These are phyloP conservation scores for Cartodere bifasciata DNA, from an alignment of 2,888 invertebrate species.

Conservation along the genomic window DNA sequence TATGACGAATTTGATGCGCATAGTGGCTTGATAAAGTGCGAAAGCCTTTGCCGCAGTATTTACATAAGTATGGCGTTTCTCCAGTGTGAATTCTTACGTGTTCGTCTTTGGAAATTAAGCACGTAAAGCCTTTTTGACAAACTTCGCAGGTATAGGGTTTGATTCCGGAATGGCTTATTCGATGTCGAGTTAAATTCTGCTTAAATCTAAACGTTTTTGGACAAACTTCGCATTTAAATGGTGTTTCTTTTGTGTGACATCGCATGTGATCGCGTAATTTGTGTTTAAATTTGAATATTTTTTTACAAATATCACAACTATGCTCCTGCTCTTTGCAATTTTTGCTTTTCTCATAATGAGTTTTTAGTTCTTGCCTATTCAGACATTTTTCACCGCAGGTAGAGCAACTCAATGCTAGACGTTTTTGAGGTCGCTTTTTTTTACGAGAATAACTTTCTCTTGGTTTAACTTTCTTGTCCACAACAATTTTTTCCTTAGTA, in stretches of 20 bases:
- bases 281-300: slow-evolving; percentile 13
- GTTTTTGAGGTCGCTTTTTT: no score
- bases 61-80: slow-evolving; percentile 13
- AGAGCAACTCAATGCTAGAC: no score
- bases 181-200: slow-evolving; percentile 18
- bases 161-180: slow-evolving; percentile 19
- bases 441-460: no score
- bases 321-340: slow-evolving; percentile 6
- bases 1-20: slow-evolving; percentile 7
- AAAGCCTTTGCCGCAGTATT: slow-evolving; percentile 13
- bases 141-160: slow-evolving; percentile 14
- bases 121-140: slow-evolving; percentile 14
- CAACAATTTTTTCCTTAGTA: no score
- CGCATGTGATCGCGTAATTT: slow-evolving; percentile 15
- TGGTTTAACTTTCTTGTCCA: no score
- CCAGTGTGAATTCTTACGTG: slow-evolving; percentile 12
- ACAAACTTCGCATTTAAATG: slow-evolving; percentile 17
- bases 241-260: slow-evolving; percentile 15
- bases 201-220: slow-evolving; percentile 15
- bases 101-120: slow-evolving; percentile 8
- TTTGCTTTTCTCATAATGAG: slow-evolving; percentile 6
- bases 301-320: slow-evolving; percentile 14
- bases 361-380: slow-evolving; percentile 5
- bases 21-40: slow-evolving; percentile 9
- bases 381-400: slow-evolving; percentile 7